These are phyloP conservation scores for Paguma larvata DNA, from an alignment of 2,797 vertebrate genomes.

Conservation along the genomic window DNA sequence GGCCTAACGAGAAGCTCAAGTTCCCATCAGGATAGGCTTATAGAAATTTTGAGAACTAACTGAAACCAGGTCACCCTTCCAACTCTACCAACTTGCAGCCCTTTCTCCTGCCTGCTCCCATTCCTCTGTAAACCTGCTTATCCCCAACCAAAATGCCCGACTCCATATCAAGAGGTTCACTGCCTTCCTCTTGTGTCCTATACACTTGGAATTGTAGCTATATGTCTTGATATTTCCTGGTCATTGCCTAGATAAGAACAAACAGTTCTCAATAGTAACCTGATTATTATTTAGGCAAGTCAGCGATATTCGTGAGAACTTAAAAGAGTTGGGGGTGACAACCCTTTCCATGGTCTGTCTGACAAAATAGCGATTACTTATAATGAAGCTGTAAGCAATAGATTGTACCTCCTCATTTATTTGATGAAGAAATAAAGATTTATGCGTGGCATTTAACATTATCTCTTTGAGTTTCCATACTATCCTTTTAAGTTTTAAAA, in stretches of 20 bases:
- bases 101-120: background rate
- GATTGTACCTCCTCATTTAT: background rate
- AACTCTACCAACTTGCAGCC: background rate
- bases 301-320: background rate
- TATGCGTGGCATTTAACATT: background rate
- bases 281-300: background rate
- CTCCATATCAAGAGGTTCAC: background rate
- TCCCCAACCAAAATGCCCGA: background rate
- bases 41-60: background rate
- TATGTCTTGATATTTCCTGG: background rate
- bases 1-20: background rate
- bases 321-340: background rate
- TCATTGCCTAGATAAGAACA: background rate
- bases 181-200: background rate
- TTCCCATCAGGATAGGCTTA: background rate
- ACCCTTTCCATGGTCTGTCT: background rate
- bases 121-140: background rate
- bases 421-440: background rate
- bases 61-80: background rate
- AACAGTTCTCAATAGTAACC: background rate
- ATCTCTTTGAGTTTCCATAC: background rate
- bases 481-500: slow-evolving; percentile 5
- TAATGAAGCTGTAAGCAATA: background rate
- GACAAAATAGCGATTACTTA: background rate
- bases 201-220: background rate